Conservation (phyloP, 1,140 invertebrate genomes). For the Himalopsyche phryganea region DNA sequence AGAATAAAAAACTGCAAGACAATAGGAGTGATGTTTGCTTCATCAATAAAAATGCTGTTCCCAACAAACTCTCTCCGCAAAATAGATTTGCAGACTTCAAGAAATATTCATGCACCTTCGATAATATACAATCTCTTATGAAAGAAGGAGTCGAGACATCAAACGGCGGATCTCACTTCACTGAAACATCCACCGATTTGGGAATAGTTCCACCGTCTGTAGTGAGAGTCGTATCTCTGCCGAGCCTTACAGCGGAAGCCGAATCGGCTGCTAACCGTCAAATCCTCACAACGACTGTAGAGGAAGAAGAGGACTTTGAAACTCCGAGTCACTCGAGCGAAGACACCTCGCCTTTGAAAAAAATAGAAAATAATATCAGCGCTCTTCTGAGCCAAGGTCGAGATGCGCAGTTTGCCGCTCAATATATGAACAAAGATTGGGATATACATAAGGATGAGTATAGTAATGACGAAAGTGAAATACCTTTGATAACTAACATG, state of each 20-base stretch:
- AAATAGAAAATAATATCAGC: slow-evolving; percentile 65
- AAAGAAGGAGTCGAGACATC: slow-evolving; percentile 60
- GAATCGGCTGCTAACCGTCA: slow-evolving; percentile 42
- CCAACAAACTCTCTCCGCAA: slow-evolving; percentile 51
- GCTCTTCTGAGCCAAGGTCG: slow-evolving; percentile 56
- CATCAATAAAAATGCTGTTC: slow-evolving; percentile 42
- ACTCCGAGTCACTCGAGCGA: slow-evolving; percentile 52
- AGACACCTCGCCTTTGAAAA: slow-evolving; percentile 57
- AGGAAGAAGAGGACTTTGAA: slow-evolving; percentile 59
- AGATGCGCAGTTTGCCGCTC: slow-evolving; percentile 53
- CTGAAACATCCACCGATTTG: slow-evolving; percentile 53
- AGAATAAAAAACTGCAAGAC: slow-evolving; percentile 47
- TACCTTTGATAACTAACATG: slow-evolving; percentile 50
- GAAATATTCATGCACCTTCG: slow-evolving; percentile 73
- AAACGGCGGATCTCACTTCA: slow-evolving; percentile 43
- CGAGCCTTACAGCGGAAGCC: slow-evolving; percentile 57
- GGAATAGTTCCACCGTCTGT: slow-evolving; percentile 57
- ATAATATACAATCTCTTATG: slow-evolving; percentile 71
- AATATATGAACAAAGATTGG: slow-evolving; percentile 54
- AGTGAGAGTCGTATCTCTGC: slow-evolving; percentile 64
- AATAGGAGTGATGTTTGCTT: slow-evolving; percentile 39
- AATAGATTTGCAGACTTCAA: slow-evolving; percentile 59
- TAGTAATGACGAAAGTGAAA: slow-evolving; percentile 50
- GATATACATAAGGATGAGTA: slow-evolving; percentile 56
- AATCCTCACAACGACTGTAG: slow-evolving; percentile 54